Evolutionary conservation across 2,888 invertebrate genomes (phyloP).

Genomic region (Halictus ligatus): DNA sequence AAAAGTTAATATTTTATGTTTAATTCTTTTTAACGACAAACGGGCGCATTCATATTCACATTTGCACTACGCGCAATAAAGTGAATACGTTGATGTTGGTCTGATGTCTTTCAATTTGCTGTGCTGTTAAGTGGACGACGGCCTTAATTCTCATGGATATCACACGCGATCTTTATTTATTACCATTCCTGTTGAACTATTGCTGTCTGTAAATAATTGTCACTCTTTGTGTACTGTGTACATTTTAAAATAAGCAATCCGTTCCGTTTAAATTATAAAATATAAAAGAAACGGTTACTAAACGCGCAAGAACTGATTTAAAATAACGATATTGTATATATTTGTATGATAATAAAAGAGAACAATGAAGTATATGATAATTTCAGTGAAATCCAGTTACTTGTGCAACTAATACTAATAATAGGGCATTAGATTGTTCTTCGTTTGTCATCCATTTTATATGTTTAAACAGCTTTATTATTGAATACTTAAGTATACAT

Average conservation of each 20-base stretch:
- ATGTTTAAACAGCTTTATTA: conserved; percentile 43
- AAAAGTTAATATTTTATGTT: neutral
- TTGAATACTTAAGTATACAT: conserved; percentile 14
- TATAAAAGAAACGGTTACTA: conserved; percentile 51
- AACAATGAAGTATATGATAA: conserved; percentile 67
- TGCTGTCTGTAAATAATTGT: conserved; percentile 63
- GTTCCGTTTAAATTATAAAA: conserved; percentile 51
- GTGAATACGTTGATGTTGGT: neutral
- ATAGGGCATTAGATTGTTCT: conserved; percentile 63
- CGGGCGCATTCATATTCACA: neutral
- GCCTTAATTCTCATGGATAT: conserved; percentile 46
- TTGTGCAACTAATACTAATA: conserved; percentile 37
- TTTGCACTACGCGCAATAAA: neutral
- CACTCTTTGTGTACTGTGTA: conserved; percentile 48
- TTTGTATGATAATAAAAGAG: conserved; percentile 79
- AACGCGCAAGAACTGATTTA: conserved; percentile 77
- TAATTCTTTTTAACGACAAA: neutral
- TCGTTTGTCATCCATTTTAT: conserved; percentile 38
- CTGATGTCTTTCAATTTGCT: neutral
- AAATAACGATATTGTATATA: conserved; percentile 79
- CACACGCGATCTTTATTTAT: conserved; percentile 66
- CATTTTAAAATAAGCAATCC: conserved; percentile 49
- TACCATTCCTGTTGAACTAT: conserved; percentile 62
- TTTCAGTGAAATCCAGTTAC: conserved; percentile 66
- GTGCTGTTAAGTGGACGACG: neutral